phyloP scores from a whole-genome alignment of 2,888 invertebrate genomes.

The Sclerodermus sp. region DNA sequence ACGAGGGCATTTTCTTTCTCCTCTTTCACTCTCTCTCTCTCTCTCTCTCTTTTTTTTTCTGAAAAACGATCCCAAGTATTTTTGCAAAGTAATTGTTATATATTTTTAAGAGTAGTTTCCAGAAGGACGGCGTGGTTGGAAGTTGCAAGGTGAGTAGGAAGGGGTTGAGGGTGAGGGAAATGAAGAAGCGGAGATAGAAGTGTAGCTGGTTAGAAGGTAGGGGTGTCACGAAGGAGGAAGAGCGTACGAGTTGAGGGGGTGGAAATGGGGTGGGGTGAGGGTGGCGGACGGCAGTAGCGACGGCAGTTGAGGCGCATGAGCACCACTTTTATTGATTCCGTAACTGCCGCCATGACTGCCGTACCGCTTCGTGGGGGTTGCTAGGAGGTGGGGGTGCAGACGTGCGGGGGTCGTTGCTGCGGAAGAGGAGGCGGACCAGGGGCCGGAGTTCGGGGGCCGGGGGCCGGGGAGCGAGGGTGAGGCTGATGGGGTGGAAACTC shows the following conservation, averaged over 20 bases:
- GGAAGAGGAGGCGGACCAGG: constrained; percentile 10
- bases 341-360: constrained; percentile 58
- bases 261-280: constrained; percentile 20
- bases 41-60: too few relatives aligned
- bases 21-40: too few relatives aligned
- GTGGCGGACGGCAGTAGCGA: constrained; percentile 43
- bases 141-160: constrained; percentile 14
- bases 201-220: constrained; percentile 14
- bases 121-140: constrained; percentile 48
- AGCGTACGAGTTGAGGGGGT: constrained; percentile 21
- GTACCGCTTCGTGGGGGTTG: constrained; percentile 29
- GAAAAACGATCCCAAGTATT: too few relatives aligned
- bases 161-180: constrained; percentile 13
- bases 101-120: constrained; percentile 52
- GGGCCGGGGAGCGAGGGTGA: constrained; percentile 42
- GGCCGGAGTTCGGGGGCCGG: constrained; percentile 6
- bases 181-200: constrained; percentile 12
- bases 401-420: constrained; percentile 6
- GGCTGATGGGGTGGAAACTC: constrained; percentile 59
- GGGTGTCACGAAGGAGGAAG: constrained; percentile 12
- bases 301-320: constrained; percentile 58
- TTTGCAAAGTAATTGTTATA: constrained; percentile 41
- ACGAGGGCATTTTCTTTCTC: too few relatives aligned
- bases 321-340: constrained; percentile 59
- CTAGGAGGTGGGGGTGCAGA: constrained; percentile 13